These are phyloP conservation scores for Leptopterna dolabrata DNA, from an alignment of 2,888 invertebrate species.

Conservation along the genomic window DNA sequence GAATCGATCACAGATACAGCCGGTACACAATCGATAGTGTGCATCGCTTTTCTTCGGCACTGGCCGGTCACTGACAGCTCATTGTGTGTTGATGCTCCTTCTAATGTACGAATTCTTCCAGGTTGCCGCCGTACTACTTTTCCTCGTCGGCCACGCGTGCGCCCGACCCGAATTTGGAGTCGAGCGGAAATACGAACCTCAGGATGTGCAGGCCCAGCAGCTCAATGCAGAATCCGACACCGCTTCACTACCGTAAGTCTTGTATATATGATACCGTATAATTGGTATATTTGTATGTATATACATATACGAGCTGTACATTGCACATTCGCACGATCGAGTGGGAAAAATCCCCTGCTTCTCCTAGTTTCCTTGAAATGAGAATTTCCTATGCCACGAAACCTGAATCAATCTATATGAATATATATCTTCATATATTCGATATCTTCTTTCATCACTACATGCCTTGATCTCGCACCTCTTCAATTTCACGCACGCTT, in stretches of 20 bases:
- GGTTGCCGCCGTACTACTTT: background rate
- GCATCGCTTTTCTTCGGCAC: background rate
- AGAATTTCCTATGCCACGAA: background rate
- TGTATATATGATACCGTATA: background rate
- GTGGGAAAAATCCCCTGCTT: background rate
- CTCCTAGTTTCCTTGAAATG: background rate
- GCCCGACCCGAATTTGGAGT: background rate
- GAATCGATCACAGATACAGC: background rate
- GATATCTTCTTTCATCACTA: background rate
- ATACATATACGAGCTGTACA: background rate
- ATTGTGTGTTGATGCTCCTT: background rate
- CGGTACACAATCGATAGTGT: background rate
- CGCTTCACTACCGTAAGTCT: slow-evolving; percentile 41
- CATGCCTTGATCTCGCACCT: background rate
- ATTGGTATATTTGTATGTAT: background rate
- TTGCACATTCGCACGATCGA: background rate
- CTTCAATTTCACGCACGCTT: slow-evolving; percentile 12
- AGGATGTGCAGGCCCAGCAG: slow-evolving; percentile 8
- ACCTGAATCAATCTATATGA: background rate
- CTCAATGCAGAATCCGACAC: slow-evolving; percentile 19
- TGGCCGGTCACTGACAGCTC: background rate
- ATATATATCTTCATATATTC: too few relatives aligned
- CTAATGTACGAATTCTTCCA: slow-evolving; percentile 21
- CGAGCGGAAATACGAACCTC: slow-evolving; percentile 23
- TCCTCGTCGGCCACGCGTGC: slow-evolving; percentile 19